These are phyloP conservation scores for Ypsolopha sequella DNA, from an alignment of 2,888 invertebrate genomes.

Conservation along the genomic window DNA sequence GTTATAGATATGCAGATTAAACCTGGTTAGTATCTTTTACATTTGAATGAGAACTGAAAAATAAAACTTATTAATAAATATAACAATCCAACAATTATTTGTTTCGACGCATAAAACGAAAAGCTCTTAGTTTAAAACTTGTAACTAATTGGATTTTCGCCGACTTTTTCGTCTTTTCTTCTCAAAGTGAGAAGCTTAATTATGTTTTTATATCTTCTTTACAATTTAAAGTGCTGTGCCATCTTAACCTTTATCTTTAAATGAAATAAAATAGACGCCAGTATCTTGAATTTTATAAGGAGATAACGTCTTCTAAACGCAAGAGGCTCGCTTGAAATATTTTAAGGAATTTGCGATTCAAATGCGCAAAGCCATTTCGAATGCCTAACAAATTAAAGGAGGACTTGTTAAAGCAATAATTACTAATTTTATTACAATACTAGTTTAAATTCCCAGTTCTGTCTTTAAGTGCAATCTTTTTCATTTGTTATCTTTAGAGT, in stretches of 20 bases:
- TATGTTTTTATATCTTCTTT: slow-evolving; percentile 1
- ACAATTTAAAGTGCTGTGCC: background rate
- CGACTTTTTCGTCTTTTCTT: no score
- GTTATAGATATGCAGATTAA: background rate
- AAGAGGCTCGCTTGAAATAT: slow-evolving; percentile 66
- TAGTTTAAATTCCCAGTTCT: background rate
- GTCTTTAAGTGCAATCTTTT: background rate
- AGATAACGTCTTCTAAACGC: slow-evolving; percentile 66
- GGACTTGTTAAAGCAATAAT: slow-evolving; percentile 67
- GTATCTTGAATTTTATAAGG: slow-evolving; percentile 67
- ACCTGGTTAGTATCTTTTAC: no score
- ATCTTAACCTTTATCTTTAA: slow-evolving; percentile 3
- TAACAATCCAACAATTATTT: no score
- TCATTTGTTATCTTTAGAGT: background rate
- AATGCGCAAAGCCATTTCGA: slow-evolving; percentile 69
- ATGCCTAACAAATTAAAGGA: slow-evolving; percentile 70
- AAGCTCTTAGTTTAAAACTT: no score
- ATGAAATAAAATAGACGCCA: slow-evolving; percentile 2
- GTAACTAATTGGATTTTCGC: no score
- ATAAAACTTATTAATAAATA: no score
- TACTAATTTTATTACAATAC: slow-evolving; percentile 60
- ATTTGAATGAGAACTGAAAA: no score
- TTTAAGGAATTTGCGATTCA: slow-evolving; percentile 70
- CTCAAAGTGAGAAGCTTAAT: background rate
- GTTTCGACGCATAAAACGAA: no score